phyloP scores from a whole-genome alignment of 2,113 vertebrate genomes.

The Notiomystis cincta region DNA sequence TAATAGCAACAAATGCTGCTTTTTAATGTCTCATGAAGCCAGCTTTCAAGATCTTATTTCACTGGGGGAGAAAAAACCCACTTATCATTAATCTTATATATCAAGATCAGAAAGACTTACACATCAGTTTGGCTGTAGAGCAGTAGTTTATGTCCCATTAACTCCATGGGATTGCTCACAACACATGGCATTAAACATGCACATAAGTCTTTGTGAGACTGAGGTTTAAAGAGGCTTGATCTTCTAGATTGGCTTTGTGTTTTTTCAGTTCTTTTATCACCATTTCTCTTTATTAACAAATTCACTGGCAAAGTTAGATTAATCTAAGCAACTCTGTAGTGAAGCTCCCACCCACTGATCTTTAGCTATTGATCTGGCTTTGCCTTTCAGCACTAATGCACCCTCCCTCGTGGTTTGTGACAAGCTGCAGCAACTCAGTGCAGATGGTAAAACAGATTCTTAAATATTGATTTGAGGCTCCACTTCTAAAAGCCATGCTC shows the following conservation, averaged over 20 bases:
- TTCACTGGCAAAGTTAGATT: constrained; percentile 4
- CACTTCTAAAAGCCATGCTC: neutral
- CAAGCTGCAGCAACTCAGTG: constrained; percentile 24
- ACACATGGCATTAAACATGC: neutral
- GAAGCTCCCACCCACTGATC: constrained; percentile 10
- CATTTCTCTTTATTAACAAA: constrained; percentile 35
- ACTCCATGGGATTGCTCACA: neutral
- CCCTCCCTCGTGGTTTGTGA: neutral
- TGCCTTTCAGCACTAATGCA: constrained; percentile 41
- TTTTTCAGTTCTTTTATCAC: neutral
- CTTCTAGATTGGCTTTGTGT: neutral
- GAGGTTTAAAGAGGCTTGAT: neutral
- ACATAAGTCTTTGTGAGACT: neutral
- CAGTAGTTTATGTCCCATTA: neutral
- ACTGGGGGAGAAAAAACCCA: rapidly evolving
- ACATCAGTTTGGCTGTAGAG: neutral
- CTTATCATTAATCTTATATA: neutral
- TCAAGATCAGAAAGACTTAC: neutral
- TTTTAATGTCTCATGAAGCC: neutral
- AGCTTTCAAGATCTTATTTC: neutral
- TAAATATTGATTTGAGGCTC: constrained; percentile 48
- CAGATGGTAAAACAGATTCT: constrained; percentile 56
- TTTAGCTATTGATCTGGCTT: constrained; percentile 46
- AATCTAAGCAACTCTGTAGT: neutral
- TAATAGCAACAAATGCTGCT: neutral